These are phyloP conservation scores for Colinus virginianus DNA, from an alignment of 2,113 vertebrate genomes.

Conservation along the genomic window DNA sequence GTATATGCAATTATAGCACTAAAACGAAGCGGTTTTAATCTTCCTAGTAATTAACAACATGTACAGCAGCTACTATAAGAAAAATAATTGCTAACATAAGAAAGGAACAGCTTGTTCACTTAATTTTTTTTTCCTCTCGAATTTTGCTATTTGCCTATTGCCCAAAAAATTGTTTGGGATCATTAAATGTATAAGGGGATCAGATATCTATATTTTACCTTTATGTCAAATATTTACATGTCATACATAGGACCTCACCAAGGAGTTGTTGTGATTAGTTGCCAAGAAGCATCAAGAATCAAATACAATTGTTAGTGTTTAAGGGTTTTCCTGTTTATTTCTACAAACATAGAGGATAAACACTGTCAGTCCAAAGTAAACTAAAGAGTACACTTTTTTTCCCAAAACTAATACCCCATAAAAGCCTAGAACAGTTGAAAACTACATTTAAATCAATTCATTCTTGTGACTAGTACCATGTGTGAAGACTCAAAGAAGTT, in stretches of 20 bases:
- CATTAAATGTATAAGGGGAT: constrained; percentile 73
- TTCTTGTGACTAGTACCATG: constrained; percentile 53
- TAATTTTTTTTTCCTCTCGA: background rate
- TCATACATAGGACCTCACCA: constrained; percentile 74
- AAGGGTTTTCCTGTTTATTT: constrained; percentile 86
- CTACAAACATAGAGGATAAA: constrained; percentile 82
- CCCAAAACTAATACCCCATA: constrained; percentile 67
- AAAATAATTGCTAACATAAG: background rate
- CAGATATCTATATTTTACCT: constrained; percentile 78
- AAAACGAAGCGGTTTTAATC: background rate
- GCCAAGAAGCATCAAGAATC: constrained; percentile 83
- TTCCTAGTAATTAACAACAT: background rate
- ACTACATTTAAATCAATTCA: constrained; percentile 51
- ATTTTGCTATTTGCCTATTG: constrained; percentile 52
- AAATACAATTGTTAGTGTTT: constrained; percentile 85
- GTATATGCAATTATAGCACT: background rate
- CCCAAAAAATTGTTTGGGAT: constrained; percentile 58
- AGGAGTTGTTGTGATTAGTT: constrained; percentile 80
- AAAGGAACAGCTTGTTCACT: background rate
- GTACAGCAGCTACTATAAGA: background rate
- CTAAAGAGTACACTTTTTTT: constrained; percentile 69
- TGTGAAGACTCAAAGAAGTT: constrained; percentile 70
- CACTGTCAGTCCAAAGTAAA: constrained; percentile 85
- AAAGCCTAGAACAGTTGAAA: constrained; percentile 69
- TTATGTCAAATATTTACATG: constrained; percentile 85